Evolutionary conservation across 2,113 vertebrate genomes (phyloP).

Genomic region (Rousettus leschenaultii): DNA sequence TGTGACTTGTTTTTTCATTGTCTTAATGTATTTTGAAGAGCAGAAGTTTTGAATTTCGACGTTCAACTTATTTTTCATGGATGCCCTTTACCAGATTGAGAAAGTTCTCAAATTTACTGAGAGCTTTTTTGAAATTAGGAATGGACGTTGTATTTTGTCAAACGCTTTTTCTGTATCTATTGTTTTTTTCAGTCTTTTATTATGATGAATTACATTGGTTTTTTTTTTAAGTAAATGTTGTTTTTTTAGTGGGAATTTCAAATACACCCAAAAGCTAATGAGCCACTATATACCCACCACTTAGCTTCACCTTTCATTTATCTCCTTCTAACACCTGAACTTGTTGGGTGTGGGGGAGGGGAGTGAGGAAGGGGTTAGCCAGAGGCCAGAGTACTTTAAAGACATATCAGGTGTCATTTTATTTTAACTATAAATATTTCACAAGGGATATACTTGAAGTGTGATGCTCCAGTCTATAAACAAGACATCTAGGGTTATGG

Average conservation of each 20-base stretch:
- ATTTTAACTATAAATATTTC: background rate
- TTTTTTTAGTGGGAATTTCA: background rate
- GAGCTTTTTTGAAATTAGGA: background rate
- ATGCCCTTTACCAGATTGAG: background rate
- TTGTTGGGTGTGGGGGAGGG: background rate
- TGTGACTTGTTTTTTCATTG: background rate
- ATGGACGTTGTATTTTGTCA: slow-evolving; percentile 28
- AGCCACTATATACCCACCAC: background rate
- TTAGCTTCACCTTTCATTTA: background rate
- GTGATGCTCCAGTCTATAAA: background rate
- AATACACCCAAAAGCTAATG: background rate
- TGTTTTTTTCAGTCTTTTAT: background rate
- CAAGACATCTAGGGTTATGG: background rate
- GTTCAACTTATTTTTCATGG: background rate
- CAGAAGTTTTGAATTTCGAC: slow-evolving; percentile 9
- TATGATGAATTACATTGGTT: background rate
- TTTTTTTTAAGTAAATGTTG: background rate
- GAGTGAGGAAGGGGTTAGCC: no score
- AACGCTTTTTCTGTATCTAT: background rate
- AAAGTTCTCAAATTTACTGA: background rate
- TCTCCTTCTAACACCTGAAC: no score
- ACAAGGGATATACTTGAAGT: background rate
- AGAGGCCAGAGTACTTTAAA: background rate
- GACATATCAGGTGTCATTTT: background rate
- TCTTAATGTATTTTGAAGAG: slow-evolving; percentile 1